These are phyloP conservation scores for Acipenser oxyrinchus DNA, from an alignment of 2,797 vertebrate species.

Conservation along the genomic window DNA sequence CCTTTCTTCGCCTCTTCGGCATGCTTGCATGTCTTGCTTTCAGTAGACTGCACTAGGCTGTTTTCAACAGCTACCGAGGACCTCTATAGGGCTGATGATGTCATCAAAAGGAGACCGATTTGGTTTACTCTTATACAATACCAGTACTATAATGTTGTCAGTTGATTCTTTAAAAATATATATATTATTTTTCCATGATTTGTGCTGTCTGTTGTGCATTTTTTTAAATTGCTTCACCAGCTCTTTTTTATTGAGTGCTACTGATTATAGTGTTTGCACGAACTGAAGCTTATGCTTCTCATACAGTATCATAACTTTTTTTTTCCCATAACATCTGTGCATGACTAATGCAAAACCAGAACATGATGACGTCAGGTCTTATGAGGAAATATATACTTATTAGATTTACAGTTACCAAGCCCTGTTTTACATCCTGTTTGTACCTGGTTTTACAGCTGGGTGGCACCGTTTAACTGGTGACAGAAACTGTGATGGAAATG, in stretches of 20 bases:
- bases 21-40: no score
- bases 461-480: neutral
- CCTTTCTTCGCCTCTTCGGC: no score
- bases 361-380: slow-evolving; percentile 36
- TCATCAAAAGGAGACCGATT: no score
- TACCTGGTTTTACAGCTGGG: slow-evolving; percentile 21
- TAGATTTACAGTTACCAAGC: slow-evolving; percentile 34
- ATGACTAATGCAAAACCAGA: slow-evolving; percentile 44
- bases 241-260: slow-evolving; percentile 40
- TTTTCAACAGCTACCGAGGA: no score
- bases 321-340: slow-evolving; percentile 45
- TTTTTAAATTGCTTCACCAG: slow-evolving; percentile 42
- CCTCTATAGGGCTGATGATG: no score
- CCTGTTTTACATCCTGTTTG: slow-evolving; percentile 21
- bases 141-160: neutral
- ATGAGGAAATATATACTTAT: slow-evolving; percentile 31
- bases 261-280: slow-evolving; percentile 57
- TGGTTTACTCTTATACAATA: no score
- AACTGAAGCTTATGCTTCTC: slow-evolving; percentile 38
- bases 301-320: slow-evolving; percentile 37
- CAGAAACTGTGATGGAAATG: no score
- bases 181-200: slow-evolving; percentile 33
- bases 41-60: no score
- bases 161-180: slow-evolving; percentile 23
- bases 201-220: slow-evolving; percentile 39